Evolutionary conservation across 2,888 invertebrate genomes (phyloP).

Genomic region (Lasioglossum lativentre): DNA sequence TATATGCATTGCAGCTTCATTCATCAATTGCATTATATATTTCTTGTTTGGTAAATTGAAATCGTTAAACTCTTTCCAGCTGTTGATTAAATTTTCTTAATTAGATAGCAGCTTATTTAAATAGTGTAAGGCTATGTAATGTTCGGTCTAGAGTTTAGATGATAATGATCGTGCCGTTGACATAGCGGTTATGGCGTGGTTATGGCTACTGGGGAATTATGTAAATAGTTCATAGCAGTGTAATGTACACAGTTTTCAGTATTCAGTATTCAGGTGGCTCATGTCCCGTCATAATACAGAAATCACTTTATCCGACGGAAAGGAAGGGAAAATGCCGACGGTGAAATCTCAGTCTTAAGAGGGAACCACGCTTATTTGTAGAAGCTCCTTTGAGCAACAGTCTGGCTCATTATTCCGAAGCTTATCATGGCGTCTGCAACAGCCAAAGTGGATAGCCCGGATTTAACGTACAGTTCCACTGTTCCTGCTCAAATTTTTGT

Average conservation of each 20-base stretch:
- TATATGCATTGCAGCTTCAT: neutral
- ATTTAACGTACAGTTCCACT: conserved; percentile 65
- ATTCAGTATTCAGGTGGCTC: conserved; percentile 49
- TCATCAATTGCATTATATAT: neutral
- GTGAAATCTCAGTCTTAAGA: conserved; percentile 40
- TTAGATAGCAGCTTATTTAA: neutral
- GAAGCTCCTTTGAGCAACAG: conserved; percentile 48
- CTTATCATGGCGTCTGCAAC: conserved; percentile 28
- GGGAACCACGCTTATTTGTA: conserved; percentile 53
- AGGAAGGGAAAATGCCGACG: conserved; percentile 39
- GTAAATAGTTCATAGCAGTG: conserved; percentile 47
- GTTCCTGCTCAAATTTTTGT: conserved; percentile 24
- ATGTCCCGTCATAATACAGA: conserved; percentile 56
- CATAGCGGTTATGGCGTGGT: conserved; percentile 16
- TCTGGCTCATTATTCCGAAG: conserved; percentile 42
- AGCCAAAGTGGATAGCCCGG: conserved; percentile 72
- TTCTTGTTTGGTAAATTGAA: neutral
- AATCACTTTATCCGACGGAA: conserved; percentile 59
- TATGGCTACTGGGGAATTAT: conserved; percentile 56
- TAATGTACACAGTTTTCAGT: conserved; percentile 54
- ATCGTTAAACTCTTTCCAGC: neutral
- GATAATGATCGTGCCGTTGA: neutral
- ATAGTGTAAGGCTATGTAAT: neutral
- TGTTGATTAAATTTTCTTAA: neutral
- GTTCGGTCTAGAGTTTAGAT: neutral